phyloP scores from a whole-genome alignment of 2,797 vertebrate species.

The Cirrhinus molitorella region DNA sequence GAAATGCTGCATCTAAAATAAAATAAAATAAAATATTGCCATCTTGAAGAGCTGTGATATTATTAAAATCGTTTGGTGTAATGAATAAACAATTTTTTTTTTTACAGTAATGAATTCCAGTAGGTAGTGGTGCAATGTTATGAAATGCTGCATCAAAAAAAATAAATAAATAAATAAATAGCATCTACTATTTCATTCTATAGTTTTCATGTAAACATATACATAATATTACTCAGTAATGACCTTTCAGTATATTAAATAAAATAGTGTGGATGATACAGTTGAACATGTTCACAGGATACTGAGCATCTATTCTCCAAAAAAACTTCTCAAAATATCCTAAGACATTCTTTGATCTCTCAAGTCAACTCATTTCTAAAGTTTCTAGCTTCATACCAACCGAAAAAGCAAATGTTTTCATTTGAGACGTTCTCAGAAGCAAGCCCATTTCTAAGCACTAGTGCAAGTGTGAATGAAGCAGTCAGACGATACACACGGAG shows the following conservation, averaged over 20 bases:
- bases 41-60: too few relatives aligned
- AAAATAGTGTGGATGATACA: neutral
- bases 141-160: too few relatives aligned
- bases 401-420: constrained; percentile 25
- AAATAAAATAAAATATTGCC: neutral
- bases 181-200: too few relatives aligned
- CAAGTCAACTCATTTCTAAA: neutral
- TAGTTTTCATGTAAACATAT: neutral
- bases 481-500: constrained; percentile 62
- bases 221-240: neutral
- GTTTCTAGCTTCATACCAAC: neutral
- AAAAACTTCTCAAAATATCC: neutral
- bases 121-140: too few relatives aligned
- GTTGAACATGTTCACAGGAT: neutral
- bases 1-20: too few relatives aligned
- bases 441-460: constrained; percentile 28
- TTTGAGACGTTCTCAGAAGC: constrained; percentile 36
- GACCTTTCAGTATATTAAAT: neutral
- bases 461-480: constrained; percentile 60
- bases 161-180: too few relatives aligned
- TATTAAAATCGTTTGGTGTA: too few relatives aligned
- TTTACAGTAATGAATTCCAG: too few relatives aligned
- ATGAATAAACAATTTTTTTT: too few relatives aligned
- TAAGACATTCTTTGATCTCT: neutral
- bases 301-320: neutral